Base-by-base conservation (phyloP, 2,797 vertebrate genomes). In the Microctenopoma stevenorrisi region DNA sequence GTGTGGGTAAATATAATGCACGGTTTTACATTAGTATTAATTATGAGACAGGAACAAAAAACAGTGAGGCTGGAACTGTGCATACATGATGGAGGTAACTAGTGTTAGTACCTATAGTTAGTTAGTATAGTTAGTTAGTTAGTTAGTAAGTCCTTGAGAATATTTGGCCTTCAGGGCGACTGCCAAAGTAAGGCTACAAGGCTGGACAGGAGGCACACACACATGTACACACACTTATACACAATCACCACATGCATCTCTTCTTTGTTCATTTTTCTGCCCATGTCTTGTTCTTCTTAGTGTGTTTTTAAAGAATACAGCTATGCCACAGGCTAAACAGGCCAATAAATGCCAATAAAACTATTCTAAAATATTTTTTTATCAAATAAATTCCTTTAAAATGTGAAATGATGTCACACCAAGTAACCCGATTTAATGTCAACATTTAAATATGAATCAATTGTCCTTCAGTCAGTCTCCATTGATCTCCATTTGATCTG, bases 81-180 rank as follows among this genome's bases (percentile, higher is more conserved):
- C 15, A 18, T 3, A 18, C 77, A 78, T 18, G 38, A 49, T 61
- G 63, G 68, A 33, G 33, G 52, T 50, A 46, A 64, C 71, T 64
- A 57, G 70, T 65, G 44, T 56, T 79, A 69, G 83, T 85, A 77
- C 79, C 85, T 91, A 92, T 22, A 22, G 28, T 30, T 30, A 30
- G 28, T 30, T 3, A 5, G 3, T 37, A 37, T 37, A 37, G 37
- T 37, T 37, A 7, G 37, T 30, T 81, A 88, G 86, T 88, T 92
- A 90, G 18, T 18, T 18, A 18, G 18, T 18, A 18, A 18, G 90
- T 90, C 89, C 88, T 90, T 87, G 76, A 90, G 88, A 88, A 89
- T 90, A 89, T 92, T 91, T 92, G 88, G 86, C 90, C 90, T 89
- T 90, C 75, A 72, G 82, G 77, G 74, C 72, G 78, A 76, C 85